Base-by-base conservation (phyloP, 2,797 vertebrate genomes). In the Poeciliopsis paucimaculata region DNA sequence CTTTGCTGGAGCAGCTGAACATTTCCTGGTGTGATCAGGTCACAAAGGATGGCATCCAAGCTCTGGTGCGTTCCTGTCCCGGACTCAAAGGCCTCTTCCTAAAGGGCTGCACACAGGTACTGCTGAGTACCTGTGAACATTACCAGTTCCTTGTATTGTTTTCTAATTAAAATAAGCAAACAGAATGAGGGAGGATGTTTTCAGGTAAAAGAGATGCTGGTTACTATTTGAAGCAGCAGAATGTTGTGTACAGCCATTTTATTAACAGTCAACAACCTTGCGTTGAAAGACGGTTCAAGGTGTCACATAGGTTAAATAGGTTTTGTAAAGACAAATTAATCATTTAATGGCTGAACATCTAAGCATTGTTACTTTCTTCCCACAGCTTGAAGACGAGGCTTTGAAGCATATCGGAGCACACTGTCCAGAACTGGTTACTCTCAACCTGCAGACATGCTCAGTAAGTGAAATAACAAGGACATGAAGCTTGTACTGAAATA, bases 11-110 rank as follows among this genome's bases (percentile, higher is more conserved):
- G 94, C 97, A 99, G 90, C 95, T 99, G 90, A 97, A 98, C 90
- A 99, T 99, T 94, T 99, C 98, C 84, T 99, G 98, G 98, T 99
- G 98, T 80, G 98, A 99, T 93, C 98, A 98, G 95, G 97, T 99
- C 94, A 98, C 97, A 55, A 99, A 98, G 96, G 98, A 99, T 7
- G 98, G 98, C 57, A 96, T 99, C 90, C 97, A 99, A 94, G 98
- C 97, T 0, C 95, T 99, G 93, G 98, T 99, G 81, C 95, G 96
- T 80, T 98, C 95, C 91, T 99, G 98, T 68, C 97, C 96, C 0
- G 97, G 97, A 68, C 96, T 99, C 73, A 97, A 96, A 88, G 97
- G 96, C 75, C 96, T 98, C 82, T 99, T 98, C 87, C 97, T 99
- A 68, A 98, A 98, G 82, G 98, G 98, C 92, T 99, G 98, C 95